These are phyloP conservation scores for Sebastes taczanowskii DNA, from an alignment of 2,797 vertebrate genomes.

Conservation along the genomic window DNA sequence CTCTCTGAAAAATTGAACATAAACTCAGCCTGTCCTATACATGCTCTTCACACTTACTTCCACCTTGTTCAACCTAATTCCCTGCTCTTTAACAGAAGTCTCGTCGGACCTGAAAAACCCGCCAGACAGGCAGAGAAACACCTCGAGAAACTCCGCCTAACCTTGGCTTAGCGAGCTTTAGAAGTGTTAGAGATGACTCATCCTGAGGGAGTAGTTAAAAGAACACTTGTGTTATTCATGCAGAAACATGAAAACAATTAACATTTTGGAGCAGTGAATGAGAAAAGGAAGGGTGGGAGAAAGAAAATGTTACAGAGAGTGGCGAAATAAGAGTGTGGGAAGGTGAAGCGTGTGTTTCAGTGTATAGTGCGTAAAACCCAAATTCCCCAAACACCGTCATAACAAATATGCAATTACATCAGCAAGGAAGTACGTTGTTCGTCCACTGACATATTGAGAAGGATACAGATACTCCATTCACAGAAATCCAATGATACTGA, in stretches of 20 bases:
- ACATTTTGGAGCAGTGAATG: not conserved
- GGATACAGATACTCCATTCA: slow-evolving; percentile 10
- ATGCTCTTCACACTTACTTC: not conserved
- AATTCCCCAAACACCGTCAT: not conserved
- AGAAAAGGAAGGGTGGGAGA: not conserved
- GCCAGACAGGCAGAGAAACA: slow-evolving; percentile 44
- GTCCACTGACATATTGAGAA: not conserved
- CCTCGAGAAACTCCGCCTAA: slow-evolving; percentile 43
- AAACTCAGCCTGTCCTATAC: not conserved
- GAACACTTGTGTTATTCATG: not conserved
- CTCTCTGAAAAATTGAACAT: not conserved
- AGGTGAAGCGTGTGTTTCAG: not conserved
- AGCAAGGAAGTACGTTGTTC: slow-evolving; percentile 1
- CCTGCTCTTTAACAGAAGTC: not conserved
- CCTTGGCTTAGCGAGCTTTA: not conserved
- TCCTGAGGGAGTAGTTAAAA: not conserved
- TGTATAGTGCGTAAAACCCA: not conserved
- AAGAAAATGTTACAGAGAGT: not conserved
- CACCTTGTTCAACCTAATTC: not conserved
- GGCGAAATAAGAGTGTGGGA: not conserved
- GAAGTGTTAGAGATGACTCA: slow-evolving; percentile 23
- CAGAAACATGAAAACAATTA: not conserved
- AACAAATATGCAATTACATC: not conserved
- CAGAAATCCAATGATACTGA: slow-evolving; percentile 1
- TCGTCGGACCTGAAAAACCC: slow-evolving; percentile 66